These are phyloP conservation scores for Valencia hispanica DNA, from an alignment of 2,797 vertebrate genomes.

Conservation along the genomic window DNA sequence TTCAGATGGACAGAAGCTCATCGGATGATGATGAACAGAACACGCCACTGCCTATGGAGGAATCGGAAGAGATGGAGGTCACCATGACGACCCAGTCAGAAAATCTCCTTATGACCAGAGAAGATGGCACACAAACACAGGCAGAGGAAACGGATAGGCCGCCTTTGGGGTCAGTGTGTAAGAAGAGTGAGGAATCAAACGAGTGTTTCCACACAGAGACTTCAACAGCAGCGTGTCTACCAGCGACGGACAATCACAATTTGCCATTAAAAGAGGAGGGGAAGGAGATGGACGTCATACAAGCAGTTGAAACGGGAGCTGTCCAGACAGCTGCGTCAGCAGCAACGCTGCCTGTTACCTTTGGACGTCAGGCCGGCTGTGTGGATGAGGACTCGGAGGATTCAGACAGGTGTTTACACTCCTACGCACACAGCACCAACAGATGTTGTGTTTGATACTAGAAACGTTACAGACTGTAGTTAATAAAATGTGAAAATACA, in stretches of 20 bases:
- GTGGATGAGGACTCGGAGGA: slow-evolving; percentile 53
- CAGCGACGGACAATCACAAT: not conserved
- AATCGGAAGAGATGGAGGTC: slow-evolving; percentile 18
- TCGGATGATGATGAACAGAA: slow-evolving; percentile 1
- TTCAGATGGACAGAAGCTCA: slow-evolving; percentile 20
- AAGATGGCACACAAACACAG: not conserved
- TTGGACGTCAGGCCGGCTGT: not conserved
- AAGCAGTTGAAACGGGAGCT: not conserved
- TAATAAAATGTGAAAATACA: not conserved
- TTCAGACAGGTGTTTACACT: slow-evolving; percentile 71
- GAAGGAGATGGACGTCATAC: not conserved
- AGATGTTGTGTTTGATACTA: not conserved
- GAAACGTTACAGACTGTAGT: not conserved
- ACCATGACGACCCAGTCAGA: slow-evolving; percentile 2
- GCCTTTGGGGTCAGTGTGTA: not conserved
- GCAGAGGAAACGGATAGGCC: not conserved
- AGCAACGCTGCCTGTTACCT: not conserved
- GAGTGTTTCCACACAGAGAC: not conserved
- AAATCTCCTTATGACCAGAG: slow-evolving; percentile 3
- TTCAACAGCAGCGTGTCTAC: not conserved
- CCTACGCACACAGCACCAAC: not conserved
- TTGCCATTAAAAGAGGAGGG: not conserved
- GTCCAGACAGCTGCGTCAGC: not conserved
- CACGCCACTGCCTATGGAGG: not conserved
- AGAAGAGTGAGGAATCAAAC: not conserved